Percentiles rank a stretch among this genome's conserved stretches.
phyloP scores from a whole-genome alignment of 2,113 vertebrate genomes.

The Gobiocypris rarus region DNA sequence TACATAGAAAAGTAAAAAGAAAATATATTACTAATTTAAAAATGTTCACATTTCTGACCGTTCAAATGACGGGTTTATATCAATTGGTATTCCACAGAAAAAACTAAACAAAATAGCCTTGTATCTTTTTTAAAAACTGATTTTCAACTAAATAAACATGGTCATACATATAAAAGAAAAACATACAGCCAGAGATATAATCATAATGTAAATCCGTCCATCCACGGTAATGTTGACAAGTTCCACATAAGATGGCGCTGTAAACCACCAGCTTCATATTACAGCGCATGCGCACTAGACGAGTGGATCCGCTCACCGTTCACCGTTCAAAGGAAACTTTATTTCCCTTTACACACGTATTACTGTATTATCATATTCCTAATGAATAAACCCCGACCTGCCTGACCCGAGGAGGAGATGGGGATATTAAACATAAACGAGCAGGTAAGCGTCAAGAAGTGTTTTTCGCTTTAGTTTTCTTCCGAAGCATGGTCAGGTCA shows the following conservation, averaged over 20 bases:
- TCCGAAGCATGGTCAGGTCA: not conserved
- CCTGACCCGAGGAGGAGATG: conserved; percentile 83
- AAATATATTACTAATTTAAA: no score
- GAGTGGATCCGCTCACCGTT: not conserved
- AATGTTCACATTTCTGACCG: no score
- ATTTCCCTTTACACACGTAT: not conserved
- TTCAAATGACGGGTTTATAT: no score
- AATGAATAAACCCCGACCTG: conserved; percentile 80
- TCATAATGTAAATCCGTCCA: no score
- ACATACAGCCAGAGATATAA: no score
- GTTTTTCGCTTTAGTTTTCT: not conserved
- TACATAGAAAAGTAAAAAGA: no score
- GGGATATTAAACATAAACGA: conserved; percentile 89
- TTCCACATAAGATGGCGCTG: not conserved
- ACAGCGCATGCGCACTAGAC: not conserved
- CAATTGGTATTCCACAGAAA: no score
- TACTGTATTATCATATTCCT: conserved; percentile 50
- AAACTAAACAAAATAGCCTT: no score
- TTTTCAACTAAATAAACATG: no score
- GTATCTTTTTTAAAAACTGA: no score
- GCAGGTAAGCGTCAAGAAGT: conserved; percentile 76
- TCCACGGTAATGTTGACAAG: no score
- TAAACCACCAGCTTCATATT: not conserved
- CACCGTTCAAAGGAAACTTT: not conserved
- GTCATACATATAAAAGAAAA: no score